A percentile compares a stretch with the other conserved stretches of the same genome.
Evolutionary conservation across 2,888 invertebrate genomes (phyloP).

Genomic region (Timandra comae): DNA sequence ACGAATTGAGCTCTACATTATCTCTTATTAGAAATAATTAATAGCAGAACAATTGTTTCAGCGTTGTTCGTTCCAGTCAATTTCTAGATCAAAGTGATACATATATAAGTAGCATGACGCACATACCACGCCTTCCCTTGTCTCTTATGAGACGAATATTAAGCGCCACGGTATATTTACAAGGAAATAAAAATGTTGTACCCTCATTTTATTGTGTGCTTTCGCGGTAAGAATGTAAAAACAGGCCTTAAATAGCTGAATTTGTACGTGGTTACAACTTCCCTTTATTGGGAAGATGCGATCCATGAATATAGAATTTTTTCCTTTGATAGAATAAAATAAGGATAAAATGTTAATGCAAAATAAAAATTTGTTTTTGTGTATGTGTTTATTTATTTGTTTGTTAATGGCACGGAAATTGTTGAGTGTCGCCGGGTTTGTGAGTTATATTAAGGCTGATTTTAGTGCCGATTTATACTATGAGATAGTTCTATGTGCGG

Average conservation of each 20-base stretch:
- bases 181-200: constrained; percentile 44
- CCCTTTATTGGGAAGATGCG: constrained; percentile 9
- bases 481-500: no score
- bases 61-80: no score
- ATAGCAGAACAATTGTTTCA: no score
- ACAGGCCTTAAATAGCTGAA: background rate
- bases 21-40: no score
- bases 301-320: background rate
- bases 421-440: background rate
- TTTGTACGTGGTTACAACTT: constrained; percentile 9
- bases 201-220: constrained; percentile 2
- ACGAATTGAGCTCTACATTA: no score
- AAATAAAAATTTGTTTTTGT: background rate
- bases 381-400: background rate
- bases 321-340: background rate
- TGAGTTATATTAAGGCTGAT: no score
- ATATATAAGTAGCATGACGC: constrained; percentile 36
- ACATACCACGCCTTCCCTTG: constrained; percentile 49
- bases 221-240: background rate
- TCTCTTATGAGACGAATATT: constrained; percentile 64
- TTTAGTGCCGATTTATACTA: background rate
- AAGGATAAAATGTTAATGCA: background rate
- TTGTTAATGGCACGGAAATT: background rate
- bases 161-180: constrained; percentile 55
- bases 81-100: constrained; percentile 16